Base-by-base conservation (phyloP, 2,113 vertebrate genomes). In the Smithornis capensis region DNA sequence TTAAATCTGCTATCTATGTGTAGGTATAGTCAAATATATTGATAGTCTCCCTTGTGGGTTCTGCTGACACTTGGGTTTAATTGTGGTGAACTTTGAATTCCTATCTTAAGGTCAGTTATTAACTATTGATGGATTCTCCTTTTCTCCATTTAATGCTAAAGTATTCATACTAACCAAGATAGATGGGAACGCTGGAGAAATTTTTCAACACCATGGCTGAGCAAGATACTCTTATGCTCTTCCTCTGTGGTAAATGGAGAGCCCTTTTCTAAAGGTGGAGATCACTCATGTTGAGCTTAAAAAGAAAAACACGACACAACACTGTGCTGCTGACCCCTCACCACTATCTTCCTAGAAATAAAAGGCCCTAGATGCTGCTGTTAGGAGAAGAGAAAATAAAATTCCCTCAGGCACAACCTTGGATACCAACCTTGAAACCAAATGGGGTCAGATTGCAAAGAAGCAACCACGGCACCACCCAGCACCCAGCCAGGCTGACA, bases 51-150 rank as follows among this genome's bases (percentile, higher is more conserved):
- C 97, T 95, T 85, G 97, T 97, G 97, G 96, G 94, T 97, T 98
- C 96, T 96, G 90, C 96, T 97, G 97, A 98, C 97, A 97, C 97
- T 97, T 95, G 94, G 97, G 96, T 97, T 91, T 98, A 98, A 98
- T 98, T 98, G 97, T 97, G 78, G 97, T 98, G 98, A 98, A 98
- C 98, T 98, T 98, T 98, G 98, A 98, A 98, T 98, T 97, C 96
- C 96, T 97, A 97, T 97, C 97, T 98, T 98, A 98, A 98, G 98
- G 98, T 98, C 98, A 98, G 98, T 98, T 98, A 98, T 98, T 98
- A 98, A 98, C 97, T 98, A 97, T 97, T 98, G 97, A 98, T 98
- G 98, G 97, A 98, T 98, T 98, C 96, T 96, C 95, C 97, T 97
- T 98, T 98, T 97, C 97, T 95, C 96, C 96, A 97, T 97, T 98